Conservation (phyloP, 1,140 invertebrate species). For the Habropoda laboriosa region DNA sequence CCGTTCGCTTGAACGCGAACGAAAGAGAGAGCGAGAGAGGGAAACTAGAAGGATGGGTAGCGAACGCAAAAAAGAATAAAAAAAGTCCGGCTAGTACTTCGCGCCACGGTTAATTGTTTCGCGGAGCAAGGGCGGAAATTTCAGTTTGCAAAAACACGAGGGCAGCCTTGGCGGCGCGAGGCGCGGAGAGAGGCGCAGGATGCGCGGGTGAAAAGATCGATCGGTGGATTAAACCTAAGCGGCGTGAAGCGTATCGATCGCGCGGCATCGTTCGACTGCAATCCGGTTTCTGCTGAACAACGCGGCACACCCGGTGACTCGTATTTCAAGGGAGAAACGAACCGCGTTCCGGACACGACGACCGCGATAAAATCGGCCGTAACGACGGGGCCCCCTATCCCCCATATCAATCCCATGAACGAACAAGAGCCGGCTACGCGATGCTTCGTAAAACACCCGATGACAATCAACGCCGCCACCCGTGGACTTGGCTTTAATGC, state of each 20-base stretch:
- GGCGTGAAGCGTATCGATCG: conserved; percentile 62
- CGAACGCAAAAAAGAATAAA: no score
- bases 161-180: background rate
- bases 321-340: conserved; percentile 65
- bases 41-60: no score
- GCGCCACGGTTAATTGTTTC: conserved; percentile 42
- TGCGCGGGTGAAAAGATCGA: conserved; percentile 13
- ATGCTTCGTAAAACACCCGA: conserved; percentile 54
- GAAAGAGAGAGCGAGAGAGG: background rate
- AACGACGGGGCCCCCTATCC: conserved; percentile 58
- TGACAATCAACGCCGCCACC: conserved; percentile 57
- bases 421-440: conserved; percentile 57
- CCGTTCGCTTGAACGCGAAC: background rate
- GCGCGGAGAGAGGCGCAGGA: no score
- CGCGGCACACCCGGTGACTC: conserved; percentile 59
- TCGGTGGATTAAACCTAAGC: conserved; percentile 63
- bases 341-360: conserved; percentile 53
- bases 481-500: conserved; percentile 56
- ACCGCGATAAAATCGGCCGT: conserved; percentile 66
- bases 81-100: conserved; percentile 7
- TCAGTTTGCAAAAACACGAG: conserved; percentile 28
- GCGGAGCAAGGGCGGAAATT: conserved; percentile 23
- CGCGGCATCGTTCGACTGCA: conserved; percentile 52
- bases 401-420: conserved; percentile 59
- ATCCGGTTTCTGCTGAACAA: conserved; percentile 63